Base-by-base conservation (phyloP, 2,888 invertebrate genomes). In the Pomacea canaliculata region DNA sequence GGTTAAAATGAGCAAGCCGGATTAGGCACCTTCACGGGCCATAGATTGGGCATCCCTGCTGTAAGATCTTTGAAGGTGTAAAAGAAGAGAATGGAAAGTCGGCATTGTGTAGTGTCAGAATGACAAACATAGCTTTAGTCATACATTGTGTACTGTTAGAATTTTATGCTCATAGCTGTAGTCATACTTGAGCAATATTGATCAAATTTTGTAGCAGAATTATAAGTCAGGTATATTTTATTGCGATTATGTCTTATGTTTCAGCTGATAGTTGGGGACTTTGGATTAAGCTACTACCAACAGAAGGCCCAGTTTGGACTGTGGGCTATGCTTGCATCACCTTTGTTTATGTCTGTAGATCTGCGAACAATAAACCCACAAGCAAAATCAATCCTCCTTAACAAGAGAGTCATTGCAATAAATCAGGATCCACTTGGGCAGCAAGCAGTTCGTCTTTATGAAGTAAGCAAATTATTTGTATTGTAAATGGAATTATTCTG, bases 261-360 rank as follows among this genome's bases (percentile, higher is more conserved):
- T 49, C 92, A 96, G 96, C 92, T 96, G 88, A 96, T 98, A 83
- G 95, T 97, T 88, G 97, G 98, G 63, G 97, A 97, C 92, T 97
- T 96, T 90, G 97, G 97, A 3, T 92, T 98, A 62, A 97, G 97
- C 85, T 96, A 96, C 91, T 97, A 97, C 88, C 97, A 98, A 91
- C 95, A 96, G 87, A 96, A 96, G 92, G 96, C 96, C 0, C 98
- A 98, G 92, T 97, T 98, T 94, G 97, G 97, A 12, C 93, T 98
- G 79, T 98, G 98, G 98, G 95, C 97, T 16, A 96, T 98, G 85
- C 91, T 97, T 87, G 97, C 97, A 0, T 96, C 97, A 4, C 98
- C 98, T 0, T 92, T 98, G n/a, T 92, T 97, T 74, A 97, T 98
- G 96, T 97, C 97, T 23, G 96, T 96, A 49, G 97, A 98, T 91